Conservation (phyloP, 2,797 vertebrate species). For the Ctenopoma kingsleyae region DNA sequence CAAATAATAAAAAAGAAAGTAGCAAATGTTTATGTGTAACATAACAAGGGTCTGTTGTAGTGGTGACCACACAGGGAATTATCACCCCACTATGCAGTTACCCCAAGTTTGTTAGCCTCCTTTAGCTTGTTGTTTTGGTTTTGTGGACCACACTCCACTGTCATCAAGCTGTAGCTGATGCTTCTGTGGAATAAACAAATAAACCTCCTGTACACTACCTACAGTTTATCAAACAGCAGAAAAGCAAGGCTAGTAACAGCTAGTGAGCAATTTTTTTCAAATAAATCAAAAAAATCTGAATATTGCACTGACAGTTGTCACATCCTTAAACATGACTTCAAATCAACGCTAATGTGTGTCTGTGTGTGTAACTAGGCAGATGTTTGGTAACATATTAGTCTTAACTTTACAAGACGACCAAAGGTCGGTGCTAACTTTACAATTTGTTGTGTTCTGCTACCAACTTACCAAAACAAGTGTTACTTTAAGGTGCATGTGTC, state of each 20-base stretch:
- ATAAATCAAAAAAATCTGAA: not conserved
- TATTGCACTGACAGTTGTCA: not conserved
- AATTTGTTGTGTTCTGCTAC: not conserved
- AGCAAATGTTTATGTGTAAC: not conserved
- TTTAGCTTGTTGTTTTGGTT: conserved; percentile 15
- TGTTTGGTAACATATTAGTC: not conserved
- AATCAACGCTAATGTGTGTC: not conserved
- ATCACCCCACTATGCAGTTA: not conserved
- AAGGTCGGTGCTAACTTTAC: not conserved
- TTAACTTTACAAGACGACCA: not conserved
- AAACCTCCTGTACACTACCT: too few species aligned
- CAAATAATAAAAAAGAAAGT: not conserved
- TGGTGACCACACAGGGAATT: not conserved
- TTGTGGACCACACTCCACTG: not conserved
- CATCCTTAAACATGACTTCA: not conserved
- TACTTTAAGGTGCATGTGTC: not conserved
- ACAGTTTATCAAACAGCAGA: too few species aligned
- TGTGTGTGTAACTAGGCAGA: not conserved
- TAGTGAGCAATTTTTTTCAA: not conserved
- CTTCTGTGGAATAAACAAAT: too few species aligned
- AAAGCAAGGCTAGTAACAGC: not conserved
- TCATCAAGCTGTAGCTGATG: too few species aligned
- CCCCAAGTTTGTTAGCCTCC: not conserved
- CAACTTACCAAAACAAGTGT: not conserved
- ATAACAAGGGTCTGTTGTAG: not conserved